Conservation (phyloP, 2,888 invertebrate genomes). For the Gastracanthus pulcherrimus region DNA sequence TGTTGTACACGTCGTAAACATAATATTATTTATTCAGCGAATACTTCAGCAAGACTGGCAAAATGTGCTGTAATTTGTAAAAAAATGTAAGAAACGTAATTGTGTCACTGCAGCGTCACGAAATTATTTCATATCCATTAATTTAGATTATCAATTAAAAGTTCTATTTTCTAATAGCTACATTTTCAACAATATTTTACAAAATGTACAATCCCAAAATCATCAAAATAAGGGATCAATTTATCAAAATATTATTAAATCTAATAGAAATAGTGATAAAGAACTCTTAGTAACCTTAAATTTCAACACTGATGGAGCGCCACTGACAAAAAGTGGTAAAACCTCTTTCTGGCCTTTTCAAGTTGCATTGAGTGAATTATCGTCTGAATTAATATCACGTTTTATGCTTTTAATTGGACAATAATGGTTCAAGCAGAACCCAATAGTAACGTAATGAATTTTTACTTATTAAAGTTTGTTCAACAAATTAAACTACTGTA, state of each 20-base stretch:
- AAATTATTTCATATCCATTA: slow-evolving; percentile 6
- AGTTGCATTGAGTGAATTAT: neutral
- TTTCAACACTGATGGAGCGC: slow-evolving; percentile 3
- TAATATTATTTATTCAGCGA: neutral
- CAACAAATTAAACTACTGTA: neutral
- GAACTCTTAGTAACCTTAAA: neutral
- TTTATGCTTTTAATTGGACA: neutral
- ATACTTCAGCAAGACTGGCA: neutral
- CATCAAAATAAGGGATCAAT: neutral
- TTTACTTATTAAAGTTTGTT: neutral
- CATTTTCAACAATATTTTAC: neutral
- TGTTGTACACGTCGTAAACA: neutral
- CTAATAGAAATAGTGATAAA: neutral
- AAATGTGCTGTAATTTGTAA: neutral
- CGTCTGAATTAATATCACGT: neutral
- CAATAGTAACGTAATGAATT: neutral
- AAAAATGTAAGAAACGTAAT: neutral
- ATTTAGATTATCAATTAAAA: neutral
- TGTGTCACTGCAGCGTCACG: neutral
- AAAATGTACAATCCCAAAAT: neutral
- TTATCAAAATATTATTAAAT: neutral
- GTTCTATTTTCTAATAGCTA: neutral
- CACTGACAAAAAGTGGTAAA: slow-evolving; percentile 2
- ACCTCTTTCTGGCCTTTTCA: neutral
- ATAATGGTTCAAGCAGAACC: neutral